Conservation (phyloP, 1,140 invertebrate genomes). For the Drosophila ambigua region DNA sequence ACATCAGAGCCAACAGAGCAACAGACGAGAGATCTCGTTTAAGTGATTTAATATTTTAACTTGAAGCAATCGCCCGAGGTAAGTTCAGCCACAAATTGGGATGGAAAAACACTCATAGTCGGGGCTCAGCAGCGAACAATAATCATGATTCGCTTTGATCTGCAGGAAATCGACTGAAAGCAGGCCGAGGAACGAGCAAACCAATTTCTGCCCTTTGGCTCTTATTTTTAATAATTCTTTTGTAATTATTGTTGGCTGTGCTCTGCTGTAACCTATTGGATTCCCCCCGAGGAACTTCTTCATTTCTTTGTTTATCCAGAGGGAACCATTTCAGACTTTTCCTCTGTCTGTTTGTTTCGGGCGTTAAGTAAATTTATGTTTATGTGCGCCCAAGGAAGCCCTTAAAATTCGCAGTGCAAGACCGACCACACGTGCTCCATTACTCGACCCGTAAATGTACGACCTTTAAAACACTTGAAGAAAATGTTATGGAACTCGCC, state of each 20-base stretch:
- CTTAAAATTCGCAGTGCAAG: conserved; percentile 9
- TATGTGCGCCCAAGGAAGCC: conserved; percentile 7
- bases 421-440: conserved; percentile 15
- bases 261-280: too few species aligned
- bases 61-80: conserved; percentile 36
- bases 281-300: neutral
- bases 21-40: conserved; percentile 12
- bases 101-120: conserved; percentile 3
- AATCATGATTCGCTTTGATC: conserved; percentile 42
- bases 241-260: too few species aligned
- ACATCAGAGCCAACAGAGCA: neutral
- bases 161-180: neutral
- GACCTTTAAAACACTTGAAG: too few species aligned
- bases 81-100: conserved; percentile 27
- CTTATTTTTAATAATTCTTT: too few species aligned
- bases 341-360: neutral
- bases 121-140: neutral
- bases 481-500: too few species aligned
- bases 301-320: conserved; percentile 1
- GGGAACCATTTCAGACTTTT: neutral
- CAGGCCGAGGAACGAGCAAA: too few species aligned
- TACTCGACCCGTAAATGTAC: conserved; percentile 9
- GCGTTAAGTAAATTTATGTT: conserved; percentile 31
- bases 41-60: neutral
- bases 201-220: too few species aligned